Conservation (phyloP, 2,888 invertebrate genomes). For the Galerucella pusilla region DNA sequence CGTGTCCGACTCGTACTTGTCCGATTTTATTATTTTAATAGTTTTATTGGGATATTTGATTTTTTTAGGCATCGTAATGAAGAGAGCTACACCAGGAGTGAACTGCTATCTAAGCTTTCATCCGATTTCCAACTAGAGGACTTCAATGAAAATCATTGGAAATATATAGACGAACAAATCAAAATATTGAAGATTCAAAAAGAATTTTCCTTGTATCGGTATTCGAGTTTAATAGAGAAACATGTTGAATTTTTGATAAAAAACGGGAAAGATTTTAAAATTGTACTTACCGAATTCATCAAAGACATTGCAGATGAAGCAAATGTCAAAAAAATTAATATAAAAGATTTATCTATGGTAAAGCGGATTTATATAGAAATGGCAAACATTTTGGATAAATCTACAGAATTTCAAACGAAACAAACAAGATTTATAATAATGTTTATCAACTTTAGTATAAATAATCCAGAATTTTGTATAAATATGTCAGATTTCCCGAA, state of each 20-base stretch:
- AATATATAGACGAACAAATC: conserved; percentile 45
- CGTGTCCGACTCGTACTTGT: background rate
- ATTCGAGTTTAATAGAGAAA: conserved; percentile 19
- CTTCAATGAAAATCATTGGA: conserved; percentile 47
- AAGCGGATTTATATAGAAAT: conserved; percentile 31
- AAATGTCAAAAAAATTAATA: background rate
- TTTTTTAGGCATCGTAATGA: conserved; percentile 47
- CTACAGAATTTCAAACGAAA: background rate
- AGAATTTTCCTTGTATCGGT: conserved; percentile 21
- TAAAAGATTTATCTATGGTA: conserved; percentile 27
- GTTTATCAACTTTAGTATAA: conserved; percentile 24
- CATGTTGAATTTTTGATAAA: conserved; percentile 45
- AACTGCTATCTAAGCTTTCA: conserved; percentile 26
- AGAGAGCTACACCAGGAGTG: conserved; percentile 29
- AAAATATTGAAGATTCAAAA: conserved; percentile 39
- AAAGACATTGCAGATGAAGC: conserved; percentile 27
- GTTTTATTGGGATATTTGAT: background rate
- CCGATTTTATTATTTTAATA: background rate
- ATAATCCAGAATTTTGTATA: conserved; percentile 30
- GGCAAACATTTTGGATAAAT: conserved; percentile 19
- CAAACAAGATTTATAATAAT: conserved; percentile 1
- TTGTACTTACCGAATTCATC: conserved; percentile 34
- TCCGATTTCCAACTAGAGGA: conserved; percentile 31
- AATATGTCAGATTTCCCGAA: conserved; percentile 25
- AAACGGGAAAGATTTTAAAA: conserved; percentile 37